phyloP scores from a whole-genome alignment of 1,140 invertebrate genomes.

The Diorhabda sublineata region DNA sequence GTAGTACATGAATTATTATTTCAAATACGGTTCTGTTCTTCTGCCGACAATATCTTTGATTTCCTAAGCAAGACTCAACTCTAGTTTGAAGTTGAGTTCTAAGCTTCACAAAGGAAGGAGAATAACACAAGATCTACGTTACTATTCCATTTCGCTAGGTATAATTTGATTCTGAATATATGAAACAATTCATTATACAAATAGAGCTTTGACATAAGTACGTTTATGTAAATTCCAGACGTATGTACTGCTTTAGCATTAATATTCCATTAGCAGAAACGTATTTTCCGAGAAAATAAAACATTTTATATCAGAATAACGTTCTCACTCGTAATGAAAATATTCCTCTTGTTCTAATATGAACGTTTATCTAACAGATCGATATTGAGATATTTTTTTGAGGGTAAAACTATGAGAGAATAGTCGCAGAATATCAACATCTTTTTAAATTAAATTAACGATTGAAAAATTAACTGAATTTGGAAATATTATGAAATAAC shows the following conservation, averaged over 20 bases:
- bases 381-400: too few species aligned
- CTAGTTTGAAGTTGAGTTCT: not conserved
- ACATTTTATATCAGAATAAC: not conserved
- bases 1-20: too few species aligned
- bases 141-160: conserved; percentile 13
- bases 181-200: conserved; percentile 15
- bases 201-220: not conserved
- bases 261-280: not conserved
- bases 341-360: too few species aligned
- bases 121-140: conserved; percentile 16
- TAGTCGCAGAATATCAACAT: too few species aligned
- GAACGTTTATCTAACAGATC: too few species aligned
- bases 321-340: too few species aligned
- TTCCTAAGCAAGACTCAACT: conserved; percentile 20
- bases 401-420: too few species aligned
- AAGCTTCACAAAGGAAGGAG: not conserved
- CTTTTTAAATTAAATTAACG: too few species aligned
- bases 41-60: conserved; percentile 22
- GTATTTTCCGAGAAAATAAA: not conserved
- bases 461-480: too few species aligned
- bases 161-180: conserved; percentile 19
- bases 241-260: not conserved
- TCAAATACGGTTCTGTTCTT: not conserved
- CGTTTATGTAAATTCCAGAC: not conserved
- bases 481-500: too few species aligned